A percentile compares a stretch with the other conserved stretches of the same genome.
phyloP scores from a whole-genome alignment of 2,888 invertebrate species.

The Pycnomerus fuliginosus region DNA sequence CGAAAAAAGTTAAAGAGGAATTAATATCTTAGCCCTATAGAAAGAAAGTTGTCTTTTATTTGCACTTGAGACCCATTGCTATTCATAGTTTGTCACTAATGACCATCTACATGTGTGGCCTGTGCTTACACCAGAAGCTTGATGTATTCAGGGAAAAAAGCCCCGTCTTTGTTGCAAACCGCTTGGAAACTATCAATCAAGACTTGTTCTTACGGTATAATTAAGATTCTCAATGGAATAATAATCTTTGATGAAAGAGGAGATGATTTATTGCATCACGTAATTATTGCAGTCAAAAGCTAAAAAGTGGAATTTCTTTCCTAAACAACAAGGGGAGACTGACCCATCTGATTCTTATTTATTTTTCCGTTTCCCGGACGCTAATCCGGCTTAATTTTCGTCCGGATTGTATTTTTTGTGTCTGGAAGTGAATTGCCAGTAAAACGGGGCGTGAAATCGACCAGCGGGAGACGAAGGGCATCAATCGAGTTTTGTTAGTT shows the following conservation, averaged over 20 bases:
- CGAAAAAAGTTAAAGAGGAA: neutral
- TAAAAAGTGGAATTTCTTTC: no score
- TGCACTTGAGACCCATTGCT: conserved; percentile 3
- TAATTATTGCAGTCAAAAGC: no score
- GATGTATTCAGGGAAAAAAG: no score
- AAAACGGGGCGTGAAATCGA: conserved; percentile 45
- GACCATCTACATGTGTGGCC: conserved; percentile 17
- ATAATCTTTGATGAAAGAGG: no score
- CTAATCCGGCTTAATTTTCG: conserved; percentile 52
- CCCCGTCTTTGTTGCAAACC: no score
- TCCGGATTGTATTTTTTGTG: conserved; percentile 40
- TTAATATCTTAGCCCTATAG: conserved; percentile 1
- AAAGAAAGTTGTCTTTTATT: conserved; percentile 3
- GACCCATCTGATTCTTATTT: conserved; percentile 45
- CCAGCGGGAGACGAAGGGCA: conserved; percentile 36
- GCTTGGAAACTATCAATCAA: no score
- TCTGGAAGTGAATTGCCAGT: conserved; percentile 34
- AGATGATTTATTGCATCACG: no score
- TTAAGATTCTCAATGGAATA: no score
- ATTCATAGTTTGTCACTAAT: conserved; percentile 13
- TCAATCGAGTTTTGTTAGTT: conserved; percentile 37
- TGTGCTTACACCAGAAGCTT: no score
- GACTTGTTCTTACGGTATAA: no score
- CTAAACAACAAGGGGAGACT: conserved; percentile 15
- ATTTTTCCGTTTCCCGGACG: conserved; percentile 52